Percentiles rank a stretch among this genome's conserved stretches.
These are phyloP conservation scores for Corythoichthys haematopterus DNA, from an alignment of 2,113 vertebrate species.

Conservation along the genomic window DNA sequence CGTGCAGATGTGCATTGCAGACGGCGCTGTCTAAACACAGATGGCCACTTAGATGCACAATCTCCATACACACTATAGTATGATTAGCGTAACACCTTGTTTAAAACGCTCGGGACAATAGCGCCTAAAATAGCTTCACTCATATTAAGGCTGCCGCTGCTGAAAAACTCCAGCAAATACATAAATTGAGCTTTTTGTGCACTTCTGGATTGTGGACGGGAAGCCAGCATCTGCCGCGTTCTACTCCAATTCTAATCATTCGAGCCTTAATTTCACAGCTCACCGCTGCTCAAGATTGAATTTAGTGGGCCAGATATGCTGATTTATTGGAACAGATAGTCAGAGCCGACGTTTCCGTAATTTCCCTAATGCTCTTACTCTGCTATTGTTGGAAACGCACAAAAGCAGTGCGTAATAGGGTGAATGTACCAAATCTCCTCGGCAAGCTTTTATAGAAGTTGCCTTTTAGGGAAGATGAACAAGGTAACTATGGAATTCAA, in stretches of 20 bases:
- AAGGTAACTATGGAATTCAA: background rate
- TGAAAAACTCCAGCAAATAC: conserved; percentile 5
- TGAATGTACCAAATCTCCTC: background rate
- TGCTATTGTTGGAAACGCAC: background rate
- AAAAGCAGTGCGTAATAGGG: background rate
- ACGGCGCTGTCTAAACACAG: background rate
- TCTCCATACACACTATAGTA: background rate
- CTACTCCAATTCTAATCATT: conserved; percentile 42
- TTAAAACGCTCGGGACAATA: conserved; percentile 11
- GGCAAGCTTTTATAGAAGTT: background rate
- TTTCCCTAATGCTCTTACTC: conserved; percentile 9
- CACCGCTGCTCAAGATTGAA: conserved; percentile 55
- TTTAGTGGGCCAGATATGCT: conserved; percentile 47
- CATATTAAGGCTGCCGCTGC: conserved; percentile 5
- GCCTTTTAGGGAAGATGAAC: background rate
- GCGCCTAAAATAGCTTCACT: conserved; percentile 25
- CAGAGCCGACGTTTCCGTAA: conserved; percentile 20
- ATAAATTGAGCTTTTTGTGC: conserved; percentile 4
- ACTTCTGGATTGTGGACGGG: conserved; percentile 8
- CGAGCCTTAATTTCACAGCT: conserved; percentile 65
- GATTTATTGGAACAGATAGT: conserved; percentile 48
- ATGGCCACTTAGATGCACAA: background rate
- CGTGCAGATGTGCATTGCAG: background rate
- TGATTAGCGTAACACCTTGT: conserved; percentile 1
- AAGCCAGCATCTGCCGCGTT: conserved; percentile 23